Base-by-base conservation (phyloP, 2,888 invertebrate genomes). In the Drosophila rubida region DNA sequence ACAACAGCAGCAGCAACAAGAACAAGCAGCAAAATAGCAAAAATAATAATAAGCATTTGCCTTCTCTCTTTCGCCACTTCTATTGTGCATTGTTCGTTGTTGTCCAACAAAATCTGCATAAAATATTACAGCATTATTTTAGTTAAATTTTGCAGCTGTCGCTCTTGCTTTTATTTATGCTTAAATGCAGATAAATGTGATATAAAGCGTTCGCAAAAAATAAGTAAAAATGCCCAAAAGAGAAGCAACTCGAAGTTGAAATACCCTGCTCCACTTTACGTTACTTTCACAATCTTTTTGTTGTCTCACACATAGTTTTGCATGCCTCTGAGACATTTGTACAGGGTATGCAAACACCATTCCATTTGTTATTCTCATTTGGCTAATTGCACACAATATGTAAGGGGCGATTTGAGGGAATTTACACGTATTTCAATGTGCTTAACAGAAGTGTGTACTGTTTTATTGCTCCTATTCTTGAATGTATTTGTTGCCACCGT, bases 91-190 rank as follows among this genome's bases (percentile, higher is more conserved):
- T 32, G 53, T 42, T 55, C 59, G 48, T 59, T 62, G n/a, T 39
- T 79, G 42, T 63, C 22, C 16, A 65, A 53, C 65, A 49, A 65
- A 71, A 71, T 46, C 42, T 42, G 42, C 44, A 61, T 46, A 30
- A 75, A 75, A 58, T 63, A 45, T 58, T 50, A 61, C 30, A 42
- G 16, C 19, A 49, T 69, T 83, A 49, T 73, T 83, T 65, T 45
- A 45, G 48, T 64, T 66, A 27, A 58, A 69, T 30, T 75, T 62
- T 62, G 69, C 68, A 67, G 55, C 74, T 74, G 80, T 48, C 59
- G 57, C 42, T 39, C 46, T 48, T 62, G 45, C 22, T 32, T 42
- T 35, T 32, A 32, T 51, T 41, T 25, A 35, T 51, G 35, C 50
- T 44, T 50, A n/a, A 41, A 46, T 55, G 35, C 22, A 45, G 16